Conservation (phyloP, 2,888 invertebrate species). For the Agrochola macilenta region DNA sequence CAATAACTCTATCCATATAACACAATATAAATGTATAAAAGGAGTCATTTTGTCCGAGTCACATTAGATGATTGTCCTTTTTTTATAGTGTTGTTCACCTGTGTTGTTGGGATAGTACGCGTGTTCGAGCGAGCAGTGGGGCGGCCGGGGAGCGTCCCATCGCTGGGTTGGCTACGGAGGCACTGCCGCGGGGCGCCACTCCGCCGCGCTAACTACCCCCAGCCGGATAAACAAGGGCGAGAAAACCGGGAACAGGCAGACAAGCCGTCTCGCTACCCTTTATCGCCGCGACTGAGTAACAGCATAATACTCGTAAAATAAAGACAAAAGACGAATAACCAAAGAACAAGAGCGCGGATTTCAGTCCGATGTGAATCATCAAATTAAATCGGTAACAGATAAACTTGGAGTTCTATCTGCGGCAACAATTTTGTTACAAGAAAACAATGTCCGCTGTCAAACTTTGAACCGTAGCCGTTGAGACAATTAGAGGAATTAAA, state of each 20-base stretch:
- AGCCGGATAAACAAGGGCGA: constrained; percentile 89
- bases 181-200: constrained; percentile 86
- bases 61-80: constrained; percentile 75
- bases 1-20: constrained; percentile 86
- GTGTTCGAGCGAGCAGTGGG: constrained; percentile 71
- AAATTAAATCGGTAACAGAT: constrained; percentile 71
- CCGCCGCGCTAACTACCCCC: constrained; percentile 83
- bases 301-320: constrained; percentile 87
- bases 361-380: constrained; percentile 69
- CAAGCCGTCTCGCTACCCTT: constrained; percentile 89
- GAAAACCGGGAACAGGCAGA: constrained; percentile 88
- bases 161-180: constrained; percentile 80
- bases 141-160: constrained; percentile 85
- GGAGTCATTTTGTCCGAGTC: constrained; percentile 86
- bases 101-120: constrained; percentile 76
- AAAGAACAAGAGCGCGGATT: constrained; percentile 73
- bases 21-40: constrained; percentile 89
- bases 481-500: constrained; percentile 31
- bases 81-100: constrained; percentile 79
- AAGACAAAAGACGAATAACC: constrained; percentile 85
- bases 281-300: constrained; percentile 82
- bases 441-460: constrained; percentile 66
- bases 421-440: constrained; percentile 65
- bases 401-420: constrained; percentile 67
- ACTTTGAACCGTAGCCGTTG: constrained; percentile 45